Base-by-base conservation (phyloP, 2,888 invertebrate genomes). In the Icerya purchasi region DNA sequence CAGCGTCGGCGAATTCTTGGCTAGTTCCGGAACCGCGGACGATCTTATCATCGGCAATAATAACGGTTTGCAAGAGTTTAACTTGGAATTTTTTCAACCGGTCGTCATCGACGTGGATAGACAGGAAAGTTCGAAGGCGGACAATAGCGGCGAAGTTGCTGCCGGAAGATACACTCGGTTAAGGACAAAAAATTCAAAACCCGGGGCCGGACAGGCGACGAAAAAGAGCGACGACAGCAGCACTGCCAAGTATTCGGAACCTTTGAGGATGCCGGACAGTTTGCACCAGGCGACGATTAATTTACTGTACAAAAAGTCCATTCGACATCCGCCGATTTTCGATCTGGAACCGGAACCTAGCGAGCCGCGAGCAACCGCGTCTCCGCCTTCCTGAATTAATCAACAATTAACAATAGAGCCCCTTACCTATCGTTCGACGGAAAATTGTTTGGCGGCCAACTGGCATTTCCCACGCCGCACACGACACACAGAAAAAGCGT, bases 71-170 rank as follows among this genome's bases (percentile, higher is more conserved):
- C 8, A 52, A 1, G 22, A 58, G 1, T 50, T 54, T 14, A 14
- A 55, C 22, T 54, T 62, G 18, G 62, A 62, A 25, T 62, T 54
- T 52, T 62, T 62, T 22, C 56, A 61, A 22, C 62, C 62, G 23
- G 25, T 62, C 1, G 53, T 62, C 2, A 57, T 62, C 10, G 62
- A 62, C 19, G 54, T 62, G 22, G 62, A 61, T 1, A 14, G 8
- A 1, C 14, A 57, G 49, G n/a, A 50, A 22, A n/a, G 19, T 24
- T 22, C 53, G 22, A 36, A n/a, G 18, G 25, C 1, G 36, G n/a
- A n/a, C 50, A 52, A 53, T 53, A 56, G 22, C 8, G 3, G 14
- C 21, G 19, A 25, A 24, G 49, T 49, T 14, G 21, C 1, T 54
- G 23, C 20, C 3, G 14, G 36, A 25, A 51, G 53, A 3, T 53